A percentile compares a stretch with the other conserved stretches of the same genome.
Conservation (phyloP, 2,888 invertebrate genomes). For the Ormyrus thymus region DNA sequence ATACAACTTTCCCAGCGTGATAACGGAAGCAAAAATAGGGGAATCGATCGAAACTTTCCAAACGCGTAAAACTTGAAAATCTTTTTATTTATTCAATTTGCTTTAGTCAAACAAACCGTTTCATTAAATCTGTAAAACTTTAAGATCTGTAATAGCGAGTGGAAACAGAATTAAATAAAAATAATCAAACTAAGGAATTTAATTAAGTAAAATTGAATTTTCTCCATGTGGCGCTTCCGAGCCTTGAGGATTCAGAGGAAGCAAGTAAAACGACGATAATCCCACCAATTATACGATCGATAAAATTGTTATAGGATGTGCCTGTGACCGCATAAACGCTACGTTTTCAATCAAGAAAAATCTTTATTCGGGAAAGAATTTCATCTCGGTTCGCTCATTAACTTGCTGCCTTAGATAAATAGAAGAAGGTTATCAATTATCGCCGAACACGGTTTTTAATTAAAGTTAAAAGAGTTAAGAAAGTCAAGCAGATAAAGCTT, state of each 20-base stretch:
- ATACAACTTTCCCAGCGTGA: too few species aligned
- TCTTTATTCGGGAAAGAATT: constrained; percentile 9
- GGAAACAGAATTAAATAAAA: too few species aligned
- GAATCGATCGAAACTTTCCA: background rate
- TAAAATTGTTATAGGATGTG: constrained; percentile 24
- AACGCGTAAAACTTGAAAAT: background rate
- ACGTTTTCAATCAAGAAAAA: background rate
- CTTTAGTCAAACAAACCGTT: background rate
- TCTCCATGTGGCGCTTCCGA: background rate
- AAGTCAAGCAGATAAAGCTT: too few species aligned
- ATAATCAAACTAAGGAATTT: background rate
- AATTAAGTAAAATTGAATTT: constrained; percentile 32
- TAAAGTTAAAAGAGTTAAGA: background rate
- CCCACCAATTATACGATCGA: constrained; percentile 39
- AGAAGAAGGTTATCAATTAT: constrained; percentile 21
- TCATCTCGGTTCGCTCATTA: constrained; percentile 16
- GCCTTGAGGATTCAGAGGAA: background rate
- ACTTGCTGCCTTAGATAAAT: background rate
- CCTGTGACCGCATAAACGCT: constrained; percentile 14
- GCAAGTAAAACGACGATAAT: constrained; percentile 22
- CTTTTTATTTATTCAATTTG: background rate
- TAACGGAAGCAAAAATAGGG: too few species aligned
- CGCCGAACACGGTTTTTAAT: constrained; percentile 17
- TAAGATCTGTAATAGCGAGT: too few species aligned
- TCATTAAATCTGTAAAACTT: too few species aligned